phyloP scores from a whole-genome alignment of 2,113 vertebrate species.

The Sorex araneus region DNA sequence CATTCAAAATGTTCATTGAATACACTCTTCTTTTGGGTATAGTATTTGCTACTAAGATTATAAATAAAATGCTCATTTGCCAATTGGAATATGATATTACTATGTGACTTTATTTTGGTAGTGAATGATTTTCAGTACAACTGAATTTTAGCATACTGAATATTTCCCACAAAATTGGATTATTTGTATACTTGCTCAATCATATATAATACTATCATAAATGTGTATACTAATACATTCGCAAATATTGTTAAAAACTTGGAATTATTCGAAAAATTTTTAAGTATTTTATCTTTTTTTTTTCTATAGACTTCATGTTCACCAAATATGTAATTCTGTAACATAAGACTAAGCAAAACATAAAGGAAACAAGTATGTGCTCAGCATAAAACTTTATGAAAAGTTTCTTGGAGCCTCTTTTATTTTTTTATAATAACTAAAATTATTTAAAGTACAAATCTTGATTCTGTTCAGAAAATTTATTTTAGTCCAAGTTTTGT shows the following conservation, averaged over 20 bases:
- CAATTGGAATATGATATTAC: constrained; percentile 63
- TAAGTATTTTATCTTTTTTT: constrained; percentile 64
- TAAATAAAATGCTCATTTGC: constrained; percentile 59
- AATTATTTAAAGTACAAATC: constrained; percentile 47
- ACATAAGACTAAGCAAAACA: constrained; percentile 51
- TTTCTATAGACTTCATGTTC: constrained; percentile 48
- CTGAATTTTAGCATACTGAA: constrained; percentile 65
- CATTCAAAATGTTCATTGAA: constrained; percentile 52
- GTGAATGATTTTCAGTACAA: constrained; percentile 62
- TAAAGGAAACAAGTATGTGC: neutral
- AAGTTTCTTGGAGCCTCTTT: neutral
- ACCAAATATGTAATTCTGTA: constrained; percentile 53
- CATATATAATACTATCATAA: constrained; percentile 28
- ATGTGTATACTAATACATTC: constrained; percentile 50
- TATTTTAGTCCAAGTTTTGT: too few species aligned
- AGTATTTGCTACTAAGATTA: constrained; percentile 62
- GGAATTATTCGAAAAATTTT: constrained; percentile 5
- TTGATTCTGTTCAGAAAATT: neutral
- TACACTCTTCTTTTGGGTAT: constrained; percentile 66
- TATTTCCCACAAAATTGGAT: constrained; percentile 64
- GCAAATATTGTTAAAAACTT: constrained; percentile 57
- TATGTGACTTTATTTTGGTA: constrained; percentile 69
- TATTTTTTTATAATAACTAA: constrained; percentile 65
- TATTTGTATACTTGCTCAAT: constrained; percentile 21
- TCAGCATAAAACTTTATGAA: constrained; percentile 38